Conservation (phyloP, 2,113 vertebrate species). For the Taurulus bubalis region DNA sequence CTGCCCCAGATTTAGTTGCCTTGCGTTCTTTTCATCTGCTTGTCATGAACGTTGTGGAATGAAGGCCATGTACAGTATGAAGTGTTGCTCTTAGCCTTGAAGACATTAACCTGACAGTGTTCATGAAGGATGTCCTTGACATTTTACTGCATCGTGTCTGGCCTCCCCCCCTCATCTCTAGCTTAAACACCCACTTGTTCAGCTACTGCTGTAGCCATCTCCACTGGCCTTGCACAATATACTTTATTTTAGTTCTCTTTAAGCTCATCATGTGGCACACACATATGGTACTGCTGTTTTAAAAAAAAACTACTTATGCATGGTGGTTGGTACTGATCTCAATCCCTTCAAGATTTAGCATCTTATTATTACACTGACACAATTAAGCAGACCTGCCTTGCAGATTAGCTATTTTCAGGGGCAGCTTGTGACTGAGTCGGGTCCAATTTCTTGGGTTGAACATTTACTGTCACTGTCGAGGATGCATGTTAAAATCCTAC, state of each 20-base stretch:
- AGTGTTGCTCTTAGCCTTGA: constrained; percentile 22
- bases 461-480: neutral
- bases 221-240: neutral
- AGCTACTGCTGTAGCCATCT: neutral
- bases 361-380: neutral
- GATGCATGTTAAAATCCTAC: neutral
- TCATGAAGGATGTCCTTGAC: constrained; percentile 38
- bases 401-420: neutral
- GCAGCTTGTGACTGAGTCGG: neutral
- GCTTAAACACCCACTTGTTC: constrained; percentile 11
- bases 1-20: neutral
- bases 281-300: neutral
- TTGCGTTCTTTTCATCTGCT: neutral
- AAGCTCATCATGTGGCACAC: neutral
- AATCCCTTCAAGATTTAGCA: neutral
- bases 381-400: neutral
- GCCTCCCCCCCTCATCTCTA: neutral
- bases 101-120: constrained; percentile 21
- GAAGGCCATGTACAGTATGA: constrained; percentile 19
- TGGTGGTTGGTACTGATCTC: neutral
- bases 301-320: neutral
- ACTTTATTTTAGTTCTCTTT: neutral
- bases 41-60: constrained; percentile 1
- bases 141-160: constrained; percentile 19
- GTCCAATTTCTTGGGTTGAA: constrained; percentile 1